A percentile compares a stretch with the other conserved stretches of the same genome.
Evolutionary conservation across 1,140 invertebrate genomes (phyloP).

Genomic region (Drosophila subpulchrella): DNA sequence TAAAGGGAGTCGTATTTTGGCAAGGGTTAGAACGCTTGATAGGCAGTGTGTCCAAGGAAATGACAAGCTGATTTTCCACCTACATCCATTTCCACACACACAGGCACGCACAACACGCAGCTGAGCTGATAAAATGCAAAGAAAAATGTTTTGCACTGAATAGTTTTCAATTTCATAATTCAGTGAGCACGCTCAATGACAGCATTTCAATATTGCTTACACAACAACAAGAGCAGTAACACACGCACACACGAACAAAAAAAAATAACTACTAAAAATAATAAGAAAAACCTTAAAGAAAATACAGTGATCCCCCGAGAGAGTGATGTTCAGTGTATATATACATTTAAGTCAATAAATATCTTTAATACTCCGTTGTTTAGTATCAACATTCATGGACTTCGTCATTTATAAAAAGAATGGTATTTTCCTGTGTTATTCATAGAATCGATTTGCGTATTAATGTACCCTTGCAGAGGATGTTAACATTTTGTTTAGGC

Average conservation of each 20-base stretch:
- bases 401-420: no score
- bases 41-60: conserved; percentile 23
- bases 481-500: no score
- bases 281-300: conserved; percentile 1
- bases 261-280: conserved; percentile 22
- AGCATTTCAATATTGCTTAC: conserved; percentile 78
- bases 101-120: neutral
- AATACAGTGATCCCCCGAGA: no score
- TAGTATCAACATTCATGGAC: no score
- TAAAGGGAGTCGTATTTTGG: conserved; percentile 10
- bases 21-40: conserved; percentile 23
- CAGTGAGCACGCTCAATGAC: conserved; percentile 80
- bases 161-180: conserved; percentile 84
- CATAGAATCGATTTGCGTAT: no score
- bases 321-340: no score
- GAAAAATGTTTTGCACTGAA: conserved; percentile 73
- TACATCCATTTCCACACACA: conserved; percentile 14
- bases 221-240: conserved; percentile 30
- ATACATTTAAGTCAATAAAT: no score
- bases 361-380: no score
- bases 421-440: no score
- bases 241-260: conserved; percentile 9
- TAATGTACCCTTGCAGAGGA: no score
- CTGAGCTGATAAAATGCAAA: conserved; percentile 70
- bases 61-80: conserved; percentile 41